Evolutionary conservation across 2,888 invertebrate species (phyloP).

Genomic region (Chorisops tibialis): DNA sequence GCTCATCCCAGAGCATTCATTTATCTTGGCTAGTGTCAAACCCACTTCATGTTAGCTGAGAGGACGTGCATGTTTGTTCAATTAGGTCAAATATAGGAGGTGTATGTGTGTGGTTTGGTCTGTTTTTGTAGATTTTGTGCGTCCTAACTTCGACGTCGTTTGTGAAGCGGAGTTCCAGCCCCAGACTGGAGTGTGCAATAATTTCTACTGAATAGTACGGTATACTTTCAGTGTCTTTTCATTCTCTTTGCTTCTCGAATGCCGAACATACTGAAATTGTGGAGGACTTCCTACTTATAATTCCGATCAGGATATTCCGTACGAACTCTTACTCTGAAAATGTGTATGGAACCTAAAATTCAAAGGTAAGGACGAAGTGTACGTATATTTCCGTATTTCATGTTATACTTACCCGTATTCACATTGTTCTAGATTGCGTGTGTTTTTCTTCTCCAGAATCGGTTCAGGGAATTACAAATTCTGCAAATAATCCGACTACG

Average conservation of each 20-base stretch:
- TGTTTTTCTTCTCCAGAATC: too few species aligned
- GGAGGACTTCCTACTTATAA: neutral
- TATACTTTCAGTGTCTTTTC: slow-evolving; percentile 6
- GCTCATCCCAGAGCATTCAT: slow-evolving; percentile 32
- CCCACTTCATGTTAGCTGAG: slow-evolving; percentile 32
- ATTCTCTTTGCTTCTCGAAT: neutral
- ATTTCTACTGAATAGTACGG: slow-evolving; percentile 5
- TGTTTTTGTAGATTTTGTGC: too few species aligned
- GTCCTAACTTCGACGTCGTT: too few species aligned
- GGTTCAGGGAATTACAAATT: too few species aligned
- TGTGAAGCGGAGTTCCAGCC: neutral
- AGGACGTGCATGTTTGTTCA: slow-evolving; percentile 34
- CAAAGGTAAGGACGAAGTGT: too few species aligned
- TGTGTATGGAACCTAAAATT: too few species aligned
- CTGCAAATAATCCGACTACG: too few species aligned
- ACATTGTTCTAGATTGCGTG: too few species aligned
- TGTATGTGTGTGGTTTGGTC: neutral
- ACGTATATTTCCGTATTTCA: too few species aligned
- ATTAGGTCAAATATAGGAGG: slow-evolving; percentile 28
- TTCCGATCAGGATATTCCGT: slow-evolving; percentile 2
- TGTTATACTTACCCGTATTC: too few species aligned
- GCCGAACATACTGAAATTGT: too few species aligned
- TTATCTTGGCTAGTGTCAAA: slow-evolving; percentile 33
- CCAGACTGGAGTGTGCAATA: neutral
- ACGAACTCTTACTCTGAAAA: too few species aligned